These are phyloP conservation scores for Taeniopygia guttata DNA, from an alignment of 2,797 vertebrate species.

Conservation along the genomic window DNA sequence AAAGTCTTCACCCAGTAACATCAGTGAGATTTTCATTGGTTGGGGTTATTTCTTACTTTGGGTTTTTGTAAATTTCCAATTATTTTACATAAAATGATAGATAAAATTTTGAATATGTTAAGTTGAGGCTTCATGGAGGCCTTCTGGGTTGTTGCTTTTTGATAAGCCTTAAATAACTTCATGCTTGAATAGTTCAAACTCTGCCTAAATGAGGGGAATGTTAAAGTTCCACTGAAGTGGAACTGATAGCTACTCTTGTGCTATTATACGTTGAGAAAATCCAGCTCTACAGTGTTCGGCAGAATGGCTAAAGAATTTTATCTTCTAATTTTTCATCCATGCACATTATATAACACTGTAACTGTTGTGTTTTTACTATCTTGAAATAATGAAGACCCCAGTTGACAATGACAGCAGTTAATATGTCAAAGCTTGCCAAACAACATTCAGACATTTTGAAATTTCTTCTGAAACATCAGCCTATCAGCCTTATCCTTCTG, in stretches of 20 bases:
- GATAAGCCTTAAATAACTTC: background rate
- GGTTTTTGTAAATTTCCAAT: background rate
- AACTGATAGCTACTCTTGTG: background rate
- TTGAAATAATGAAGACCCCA: background rate
- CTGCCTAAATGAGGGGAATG: background rate
- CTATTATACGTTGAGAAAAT: background rate
- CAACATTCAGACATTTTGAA: background rate
- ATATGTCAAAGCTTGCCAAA: background rate
- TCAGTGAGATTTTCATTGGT: rapidly evolving
- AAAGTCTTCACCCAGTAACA: background rate
- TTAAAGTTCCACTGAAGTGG: background rate
- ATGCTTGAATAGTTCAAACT: background rate
- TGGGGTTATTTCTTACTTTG: background rate
- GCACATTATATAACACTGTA: background rate
- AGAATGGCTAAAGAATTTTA: background rate
- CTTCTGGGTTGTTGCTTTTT: background rate
- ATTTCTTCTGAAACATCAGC: background rate
- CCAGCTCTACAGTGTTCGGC: background rate
- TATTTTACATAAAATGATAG: background rate
- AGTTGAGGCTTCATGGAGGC: background rate
- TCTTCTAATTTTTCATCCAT: background rate
- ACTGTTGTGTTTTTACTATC: background rate
- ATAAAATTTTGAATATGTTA: background rate
- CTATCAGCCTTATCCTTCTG: background rate
- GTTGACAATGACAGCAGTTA: background rate